Conservation (phyloP, 2,888 invertebrate species). For the Iphiclides podalirius region DNA sequence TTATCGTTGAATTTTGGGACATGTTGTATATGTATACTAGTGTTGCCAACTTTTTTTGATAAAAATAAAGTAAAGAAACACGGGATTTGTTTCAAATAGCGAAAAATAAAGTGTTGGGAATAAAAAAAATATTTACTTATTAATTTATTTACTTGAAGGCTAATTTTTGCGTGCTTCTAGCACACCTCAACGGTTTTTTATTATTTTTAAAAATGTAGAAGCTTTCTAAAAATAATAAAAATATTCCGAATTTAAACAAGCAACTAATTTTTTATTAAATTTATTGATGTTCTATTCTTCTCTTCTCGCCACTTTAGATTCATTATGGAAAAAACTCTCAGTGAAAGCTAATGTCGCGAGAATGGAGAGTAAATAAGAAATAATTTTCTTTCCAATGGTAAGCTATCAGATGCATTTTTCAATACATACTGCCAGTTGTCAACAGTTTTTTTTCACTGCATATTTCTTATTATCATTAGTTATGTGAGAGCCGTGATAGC, state of each 20-base stretch:
- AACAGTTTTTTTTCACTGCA: neutral
- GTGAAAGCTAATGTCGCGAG: conserved; percentile 34
- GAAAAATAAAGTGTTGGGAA: neutral
- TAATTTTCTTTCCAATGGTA: neutral
- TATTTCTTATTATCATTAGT: neutral
- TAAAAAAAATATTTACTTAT: neutral
- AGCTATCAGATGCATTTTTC: neutral
- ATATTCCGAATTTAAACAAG: neutral
- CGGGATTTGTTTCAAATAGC: no score
- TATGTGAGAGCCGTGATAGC: no score
- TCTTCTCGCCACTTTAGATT: conserved; percentile 28
- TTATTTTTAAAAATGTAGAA: neutral
- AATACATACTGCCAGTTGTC: neutral
- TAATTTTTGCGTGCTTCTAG: no score
- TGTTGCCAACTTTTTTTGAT: no score
- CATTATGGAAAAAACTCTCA: conserved; percentile 29
- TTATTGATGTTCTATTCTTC: conserved; percentile 23
- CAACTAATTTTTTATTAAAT: neutral
- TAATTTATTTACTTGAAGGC: no score
- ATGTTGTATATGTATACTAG: no score
- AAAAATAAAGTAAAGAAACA: no score
- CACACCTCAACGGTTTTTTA: neutral
- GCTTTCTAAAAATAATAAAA: neutral
- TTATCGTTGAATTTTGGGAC: no score
- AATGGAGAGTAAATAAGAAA: neutral